These are phyloP conservation scores for Eonycteris spelaea DNA, from an alignment of 2,113 vertebrate genomes.

Conservation along the genomic window DNA sequence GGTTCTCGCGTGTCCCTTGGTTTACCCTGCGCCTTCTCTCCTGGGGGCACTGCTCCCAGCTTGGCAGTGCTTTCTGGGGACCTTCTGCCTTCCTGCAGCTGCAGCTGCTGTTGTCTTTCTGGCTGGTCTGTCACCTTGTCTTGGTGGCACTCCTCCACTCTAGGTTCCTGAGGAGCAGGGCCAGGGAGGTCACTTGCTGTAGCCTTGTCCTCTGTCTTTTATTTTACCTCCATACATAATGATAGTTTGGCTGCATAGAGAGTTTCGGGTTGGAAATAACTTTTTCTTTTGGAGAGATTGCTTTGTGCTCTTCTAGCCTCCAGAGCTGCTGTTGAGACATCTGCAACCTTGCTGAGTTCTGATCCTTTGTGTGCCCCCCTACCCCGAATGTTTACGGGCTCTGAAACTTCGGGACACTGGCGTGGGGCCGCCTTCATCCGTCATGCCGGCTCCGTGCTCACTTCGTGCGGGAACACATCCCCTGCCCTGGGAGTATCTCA, in stretches of 20 bases:
- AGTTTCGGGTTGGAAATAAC: not conserved
- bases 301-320: not conserved
- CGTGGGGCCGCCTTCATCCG: not conserved
- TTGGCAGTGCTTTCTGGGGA: not conserved
- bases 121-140: not conserved
- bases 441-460: not conserved
- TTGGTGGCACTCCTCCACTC: not conserved
- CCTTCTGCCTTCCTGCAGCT: not conserved
- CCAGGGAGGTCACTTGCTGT: not conserved
- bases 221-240: not conserved
- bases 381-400: not conserved
- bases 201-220: not conserved
- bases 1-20: not conserved
- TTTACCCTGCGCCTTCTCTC: too few species aligned
- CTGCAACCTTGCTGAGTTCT: not conserved
- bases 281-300: conserved; percentile 25
- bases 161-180: not conserved
- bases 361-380: not conserved
- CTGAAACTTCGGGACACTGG: not conserved
- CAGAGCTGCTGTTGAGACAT: not conserved
- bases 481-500: not conserved
- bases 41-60: too few species aligned
- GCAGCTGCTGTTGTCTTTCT: not conserved
- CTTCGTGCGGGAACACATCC: not conserved
- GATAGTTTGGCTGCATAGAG: not conserved